These are phyloP conservation scores for Tapirus terrestris DNA, from an alignment of 2,113 vertebrate species.

Conservation along the genomic window DNA sequence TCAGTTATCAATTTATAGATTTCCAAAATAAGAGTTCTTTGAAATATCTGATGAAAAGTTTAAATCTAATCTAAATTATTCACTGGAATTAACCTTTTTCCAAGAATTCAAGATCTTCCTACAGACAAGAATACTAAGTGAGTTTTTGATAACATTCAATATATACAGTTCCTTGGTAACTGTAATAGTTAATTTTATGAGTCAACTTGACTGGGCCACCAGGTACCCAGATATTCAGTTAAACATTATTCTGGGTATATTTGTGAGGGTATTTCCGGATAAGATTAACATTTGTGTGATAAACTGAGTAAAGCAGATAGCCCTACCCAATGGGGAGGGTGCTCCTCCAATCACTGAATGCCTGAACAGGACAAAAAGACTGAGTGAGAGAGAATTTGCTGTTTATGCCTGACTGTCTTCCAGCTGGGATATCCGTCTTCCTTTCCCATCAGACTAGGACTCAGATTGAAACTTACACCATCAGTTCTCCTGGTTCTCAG, in stretches of 20 bases:
- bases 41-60: slow-evolving; percentile 1
- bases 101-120: neutral
- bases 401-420: neutral
- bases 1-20: neutral
- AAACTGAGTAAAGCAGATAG: neutral
- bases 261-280: neutral
- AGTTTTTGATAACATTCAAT: neutral
- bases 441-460: neutral
- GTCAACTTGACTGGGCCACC: neutral
- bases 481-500: neutral
- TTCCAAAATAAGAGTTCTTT: neutral
- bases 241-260: neutral
- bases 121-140: neutral
- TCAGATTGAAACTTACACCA: neutral
- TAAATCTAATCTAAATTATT: neutral
- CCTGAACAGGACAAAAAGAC: neutral
- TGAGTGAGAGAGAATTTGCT: neutral
- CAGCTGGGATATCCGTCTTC: neutral
- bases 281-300: neutral
- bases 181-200: neutral
- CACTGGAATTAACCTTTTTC: neutral
- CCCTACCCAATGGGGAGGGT: neutral
- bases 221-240: neutral
- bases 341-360: neutral
- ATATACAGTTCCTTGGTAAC: neutral